Evolutionary conservation across 2,888 invertebrate genomes (phyloP), one percentile per base, ranked within the genome.

Genomic region (Lepidocyrtoides sp.): DNA sequence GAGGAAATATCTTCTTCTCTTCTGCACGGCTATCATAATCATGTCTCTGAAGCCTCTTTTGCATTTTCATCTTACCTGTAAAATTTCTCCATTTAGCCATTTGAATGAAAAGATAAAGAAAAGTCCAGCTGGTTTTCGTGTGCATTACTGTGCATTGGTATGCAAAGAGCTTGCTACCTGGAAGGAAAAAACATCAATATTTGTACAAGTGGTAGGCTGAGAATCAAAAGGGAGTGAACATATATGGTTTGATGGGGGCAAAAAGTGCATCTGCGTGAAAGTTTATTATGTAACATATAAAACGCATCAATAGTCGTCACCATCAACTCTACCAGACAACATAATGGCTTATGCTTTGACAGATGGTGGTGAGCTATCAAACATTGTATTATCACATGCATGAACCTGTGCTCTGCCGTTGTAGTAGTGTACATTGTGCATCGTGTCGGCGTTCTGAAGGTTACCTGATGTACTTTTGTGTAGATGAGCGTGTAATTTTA

Each of bases 271-370:
- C 26, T 88, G 79, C 81, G 60, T 66, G 54, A 63, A 72, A 54
- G n/a, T 79, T 66, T 83, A 29, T 86, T 57, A 72, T 44, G 23
- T 41, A 75, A 23, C 17, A 26, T 17, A 60, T 57, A 60, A 69
- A 85, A 85, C 26, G 85, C 44, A 75, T 54, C 44, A 63, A 77
- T 32, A 60, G 54, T 69, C 54, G 66, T 82, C 72, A 89, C 14
- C 69, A 72, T 69, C 77, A 72, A 60, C 66, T 77, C 20, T 77
- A 44, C 44, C 17, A 82, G 82, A 88, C 88, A 88, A 20, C 36
- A 89, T 89, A 89, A 89, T 89, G 82, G 57, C 26, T 69, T 60
- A 81, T 82, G 82, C 89, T 89, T 89, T 89, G 89, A 89, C 89
- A 89, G 89, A 57, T 82, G 66, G 51, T 41, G 72, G 72, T 44